phyloP scores from a whole-genome alignment of 2,888 invertebrate genomes.

The Synergus gifuensis region DNA sequence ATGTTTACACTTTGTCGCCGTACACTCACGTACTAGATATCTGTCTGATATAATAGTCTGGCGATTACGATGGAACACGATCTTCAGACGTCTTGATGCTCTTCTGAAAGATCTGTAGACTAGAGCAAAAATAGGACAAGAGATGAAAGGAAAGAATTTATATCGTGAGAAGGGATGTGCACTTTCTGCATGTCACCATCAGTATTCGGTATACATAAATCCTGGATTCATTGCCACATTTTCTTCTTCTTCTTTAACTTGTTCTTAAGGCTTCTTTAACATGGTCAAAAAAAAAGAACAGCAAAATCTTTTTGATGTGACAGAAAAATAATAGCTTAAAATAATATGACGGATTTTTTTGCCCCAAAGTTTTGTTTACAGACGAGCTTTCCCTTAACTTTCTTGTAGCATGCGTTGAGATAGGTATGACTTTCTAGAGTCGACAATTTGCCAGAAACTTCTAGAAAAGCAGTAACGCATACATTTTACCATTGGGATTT shows the following conservation, averaged over 20 bases:
- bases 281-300: too few relatives aligned
- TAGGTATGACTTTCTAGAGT: not conserved
- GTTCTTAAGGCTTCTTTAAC: too few relatives aligned
- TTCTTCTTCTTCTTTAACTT: too few relatives aligned
- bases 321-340: not conserved
- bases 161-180: not conserved
- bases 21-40: slow-evolving; percentile 54
- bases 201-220: not conserved
- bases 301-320: too few relatives aligned
- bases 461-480: not conserved
- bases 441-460: not conserved
- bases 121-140: not conserved
- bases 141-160: not conserved
- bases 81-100: slow-evolving; percentile 11
- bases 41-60: slow-evolving; percentile 53
- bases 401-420: not conserved
- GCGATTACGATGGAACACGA: slow-evolving; percentile 52
- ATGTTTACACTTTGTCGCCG: slow-evolving; percentile 54
- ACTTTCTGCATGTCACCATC: not conserved
- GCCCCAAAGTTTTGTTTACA: not conserved
- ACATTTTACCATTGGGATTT: not conserved
- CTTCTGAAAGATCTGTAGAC: not conserved
- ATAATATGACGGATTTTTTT: not conserved
- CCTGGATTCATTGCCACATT: too few relatives aligned
- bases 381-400: not conserved